Evolutionary conservation across 2,888 invertebrate genomes (phyloP), one percentile per base, ranked within the genome.

Genomic region (Sympetrum striolatum): DNA sequence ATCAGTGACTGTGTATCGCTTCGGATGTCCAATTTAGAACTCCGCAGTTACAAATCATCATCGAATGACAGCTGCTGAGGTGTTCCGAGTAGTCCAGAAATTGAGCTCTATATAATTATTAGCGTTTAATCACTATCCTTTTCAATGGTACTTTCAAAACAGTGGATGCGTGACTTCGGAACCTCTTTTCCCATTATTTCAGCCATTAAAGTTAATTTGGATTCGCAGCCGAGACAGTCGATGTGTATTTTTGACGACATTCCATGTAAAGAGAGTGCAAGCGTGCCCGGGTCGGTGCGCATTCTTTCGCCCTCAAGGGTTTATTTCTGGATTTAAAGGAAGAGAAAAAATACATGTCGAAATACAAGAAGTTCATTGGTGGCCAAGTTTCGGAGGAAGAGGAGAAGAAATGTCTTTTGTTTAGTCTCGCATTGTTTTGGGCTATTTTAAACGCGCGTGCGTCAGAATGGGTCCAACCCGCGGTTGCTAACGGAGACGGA

Each of bases 361-460:
- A 60, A 86, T 35, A 37, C 37, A 35, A 53, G 86, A 22, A 12
- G 86, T 37, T 35, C 86, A 60, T 60, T 18, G 60, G 58, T 12
- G 37, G 86, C 86, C 86, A 86, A 82, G 82, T 82, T 53, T 82
- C 58, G 81, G 81, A 48, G 48, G 53, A 81, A 81, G 48, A 81
- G 12, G 35, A 25, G 80, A 37, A 35, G 35, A 80, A 18, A 58
- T 31, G 53, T 58, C 58, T 15, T 31, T 58, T 82, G 82, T 82
- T 82, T 82, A 82, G 53, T 31, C 82, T 82, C 35, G 82, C 58
- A 82, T 82, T 82, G 58, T 82, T 82, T n/a, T 48, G n/a, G 58
- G 82, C 82, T 82, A 31, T 44, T 82, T 82, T 82, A 35, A 58
- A 8, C 35, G 5, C 31, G 14, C 2, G 22, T 35, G 39, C 82